Percentiles rank a stretch among this genome's conserved stretches.
phyloP scores from a whole-genome alignment of 2,888 invertebrate species.

The Cryptus viduatorius region DNA sequence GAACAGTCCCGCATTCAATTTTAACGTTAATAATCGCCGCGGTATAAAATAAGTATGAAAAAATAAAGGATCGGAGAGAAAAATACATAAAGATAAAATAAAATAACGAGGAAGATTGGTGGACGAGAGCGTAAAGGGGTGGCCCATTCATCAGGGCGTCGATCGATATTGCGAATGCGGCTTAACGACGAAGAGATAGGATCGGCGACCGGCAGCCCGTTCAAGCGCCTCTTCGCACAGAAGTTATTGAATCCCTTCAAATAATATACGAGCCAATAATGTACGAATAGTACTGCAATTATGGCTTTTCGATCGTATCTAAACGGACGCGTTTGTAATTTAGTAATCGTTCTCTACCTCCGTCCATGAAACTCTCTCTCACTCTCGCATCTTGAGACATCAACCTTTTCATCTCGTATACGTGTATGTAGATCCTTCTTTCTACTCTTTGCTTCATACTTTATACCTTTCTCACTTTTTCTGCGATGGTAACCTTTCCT shows the following conservation, averaged over 20 bases:
- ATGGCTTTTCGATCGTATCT: slow-evolving; percentile 78
- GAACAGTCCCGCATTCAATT: slow-evolving; percentile 77
- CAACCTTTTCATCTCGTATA: slow-evolving; percentile 44
- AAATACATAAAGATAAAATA: slow-evolving; percentile 62
- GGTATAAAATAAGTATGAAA: slow-evolving; percentile 71
- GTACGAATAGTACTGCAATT: slow-evolving; percentile 82
- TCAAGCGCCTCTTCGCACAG: slow-evolving; percentile 57
- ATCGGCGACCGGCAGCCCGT: slow-evolving; percentile 60
- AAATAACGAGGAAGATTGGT: slow-evolving; percentile 43
- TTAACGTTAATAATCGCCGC: slow-evolving; percentile 79
- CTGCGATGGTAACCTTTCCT: slow-evolving; percentile 1
- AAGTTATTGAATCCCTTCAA: slow-evolving; percentile 82
- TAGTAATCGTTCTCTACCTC: slow-evolving; percentile 64
- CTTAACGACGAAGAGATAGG: slow-evolving; percentile 77
- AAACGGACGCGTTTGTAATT: slow-evolving; percentile 71
- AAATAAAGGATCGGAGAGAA: slow-evolving; percentile 43
- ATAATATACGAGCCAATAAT: slow-evolving; percentile 83
- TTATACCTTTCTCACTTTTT: slow-evolving; percentile 52
- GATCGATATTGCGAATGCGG: slow-evolving; percentile 81
- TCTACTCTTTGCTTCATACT: slow-evolving; percentile 18
- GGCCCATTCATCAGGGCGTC: slow-evolving; percentile 79
- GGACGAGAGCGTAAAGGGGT: slow-evolving; percentile 60
- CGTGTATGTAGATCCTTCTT: slow-evolving; percentile 25
- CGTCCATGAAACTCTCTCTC: slow-evolving; percentile 10
- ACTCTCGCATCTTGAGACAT: not conserved